Conservation (phyloP, 35 echinoderm and acorn worm genomes). For the Ophiothrix spiculata region DNA sequence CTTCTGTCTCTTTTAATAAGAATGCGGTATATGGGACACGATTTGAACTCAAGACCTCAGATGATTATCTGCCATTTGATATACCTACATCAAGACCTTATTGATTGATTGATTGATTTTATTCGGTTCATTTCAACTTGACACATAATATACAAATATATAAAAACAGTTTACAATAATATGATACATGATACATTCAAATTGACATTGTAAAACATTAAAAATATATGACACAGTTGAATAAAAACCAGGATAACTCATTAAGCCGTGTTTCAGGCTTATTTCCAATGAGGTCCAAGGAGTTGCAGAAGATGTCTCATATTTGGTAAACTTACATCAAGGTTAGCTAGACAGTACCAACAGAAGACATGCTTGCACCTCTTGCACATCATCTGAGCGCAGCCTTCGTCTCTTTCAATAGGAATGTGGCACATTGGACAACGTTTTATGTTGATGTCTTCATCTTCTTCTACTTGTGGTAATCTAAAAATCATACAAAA, state of each 20-base stretch:
- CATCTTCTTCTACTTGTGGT: slow-evolving; percentile 57
- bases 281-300: no score
- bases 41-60: slow-evolving; percentile 76
- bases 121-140: no score
- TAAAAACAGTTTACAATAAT: no score
- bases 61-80: slow-evolving; percentile 46
- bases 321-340: slow-evolving; percentile 99
- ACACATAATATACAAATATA: no score
- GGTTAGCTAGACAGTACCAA: slow-evolving; percentile 96
- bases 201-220: no score
- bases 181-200: no score
- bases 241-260: no score
- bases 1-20: slow-evolving; percentile 80
- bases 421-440: slow-evolving; percentile 99
- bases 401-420: slow-evolving; percentile 88
- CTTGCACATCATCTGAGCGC: slow-evolving; percentile 99
- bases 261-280: no score
- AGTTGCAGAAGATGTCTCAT: no score
- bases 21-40: slow-evolving; percentile 91
- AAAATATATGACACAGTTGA: no score
- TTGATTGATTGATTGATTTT: no score
- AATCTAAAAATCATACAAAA: slow-evolving; percentile 44
- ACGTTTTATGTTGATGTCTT: slow-evolving; percentile 75
- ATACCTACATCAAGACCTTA: no score
- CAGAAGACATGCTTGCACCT: slow-evolving; percentile 99